phyloP scores from a whole-genome alignment of 2,888 invertebrate genomes.

The Noctua janthina region DNA sequence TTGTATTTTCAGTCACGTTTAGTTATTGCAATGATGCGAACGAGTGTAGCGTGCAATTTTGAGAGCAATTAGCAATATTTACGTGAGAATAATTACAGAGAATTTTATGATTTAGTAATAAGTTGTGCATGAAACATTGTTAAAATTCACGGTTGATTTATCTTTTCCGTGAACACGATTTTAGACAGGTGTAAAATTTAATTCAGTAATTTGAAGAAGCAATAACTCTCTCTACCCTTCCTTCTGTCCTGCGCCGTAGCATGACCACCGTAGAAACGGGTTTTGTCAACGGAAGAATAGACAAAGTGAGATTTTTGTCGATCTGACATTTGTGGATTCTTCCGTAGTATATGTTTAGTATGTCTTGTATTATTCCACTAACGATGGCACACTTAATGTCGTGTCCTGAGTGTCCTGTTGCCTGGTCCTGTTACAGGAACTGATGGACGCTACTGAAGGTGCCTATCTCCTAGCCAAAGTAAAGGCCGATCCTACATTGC shows the following conservation, averaged over 20 bases:
- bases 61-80: constrained; percentile 46
- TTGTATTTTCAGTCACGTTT: constrained; percentile 44
- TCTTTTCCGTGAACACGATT: not conserved
- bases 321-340: too few species aligned
- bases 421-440: not conserved
- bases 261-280: too few species aligned
- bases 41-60: constrained; percentile 33
- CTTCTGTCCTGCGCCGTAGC: not conserved
- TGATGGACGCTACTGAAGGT: not conserved
- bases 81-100: constrained; percentile 20
- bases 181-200: too few species aligned
- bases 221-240: not conserved
- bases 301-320: too few species aligned
- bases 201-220: not conserved
- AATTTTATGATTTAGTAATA: constrained; percentile 15
- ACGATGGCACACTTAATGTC: not conserved
- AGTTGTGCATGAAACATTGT: not conserved
- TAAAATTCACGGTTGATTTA: constrained; percentile 7
- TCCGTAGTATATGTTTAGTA: too few species aligned
- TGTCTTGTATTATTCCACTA: not conserved
- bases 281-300: too few species aligned
- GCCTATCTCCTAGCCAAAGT: not conserved
- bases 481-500: not conserved
- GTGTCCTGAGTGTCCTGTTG: not conserved
- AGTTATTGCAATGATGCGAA: constrained; percentile 43